Evolutionary conservation across 2,888 invertebrate genomes (phyloP), one percentile per base, ranked within the genome.

Genomic region (Eudasyphora cyanicolor): DNA sequence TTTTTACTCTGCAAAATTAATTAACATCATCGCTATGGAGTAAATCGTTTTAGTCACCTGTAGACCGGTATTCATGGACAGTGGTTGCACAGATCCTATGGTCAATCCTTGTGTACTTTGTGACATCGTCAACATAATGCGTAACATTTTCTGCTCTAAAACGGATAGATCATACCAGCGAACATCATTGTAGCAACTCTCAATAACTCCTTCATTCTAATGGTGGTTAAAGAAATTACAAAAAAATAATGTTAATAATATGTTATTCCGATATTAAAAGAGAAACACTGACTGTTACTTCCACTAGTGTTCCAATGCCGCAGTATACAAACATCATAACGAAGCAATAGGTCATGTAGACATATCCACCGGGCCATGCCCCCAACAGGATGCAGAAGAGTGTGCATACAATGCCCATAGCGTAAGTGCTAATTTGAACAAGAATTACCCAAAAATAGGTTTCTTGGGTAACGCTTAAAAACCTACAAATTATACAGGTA

Each of bases 251-350:
- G n/a, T n/a, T n/a, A n/a, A n/a, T n/a, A n/a, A n/a, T n/a, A n/a
- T n/a, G n/a, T n/a, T n/a, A n/a, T n/a, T n/a, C n/a, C n/a, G n/a
- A n/a, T n/a, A n/a, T n/a, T n/a, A n/a, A n/a, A n/a, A n/a, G n/a
- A n/a, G n/a, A n/a, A n/a, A n/a, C n/a, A n/a, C n/a, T n/a, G 27
- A 89, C 89, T 21, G 89, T 85, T 32, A 49, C 84, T 32, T 88
- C 87, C 8, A 89, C 86, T 1, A 87, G 19, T 5, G 89, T 89
- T n/a, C 89, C 89, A 5, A 89, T 76, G 0, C 85, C 86, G 73
- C 89, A 89, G 54, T 85, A 89, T 0, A 87, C 67, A 10, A 89
- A 89, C 0, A 89, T 85, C 0, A 85, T 51, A n/a, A n/a, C n/a
- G n/a, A n/a, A n/a, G 4, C 85, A 73, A n/a, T 86, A 79, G 0